Evolutionary conservation across 2,113 vertebrate genomes (phyloP).

Genomic region (Heptranchias perlo): DNA sequence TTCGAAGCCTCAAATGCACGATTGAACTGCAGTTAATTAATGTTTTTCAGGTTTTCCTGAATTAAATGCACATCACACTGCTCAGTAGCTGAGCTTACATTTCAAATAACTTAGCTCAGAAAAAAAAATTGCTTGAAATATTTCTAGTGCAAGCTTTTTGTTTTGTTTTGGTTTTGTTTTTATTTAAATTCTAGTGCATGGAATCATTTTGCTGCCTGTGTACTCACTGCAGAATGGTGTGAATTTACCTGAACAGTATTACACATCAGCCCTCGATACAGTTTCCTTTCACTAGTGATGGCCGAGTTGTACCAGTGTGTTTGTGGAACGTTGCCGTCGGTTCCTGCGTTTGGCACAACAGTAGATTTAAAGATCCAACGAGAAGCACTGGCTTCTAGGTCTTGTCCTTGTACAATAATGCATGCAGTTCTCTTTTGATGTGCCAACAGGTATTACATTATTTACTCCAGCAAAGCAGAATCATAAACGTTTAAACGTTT

Average conservation of each 20-base stretch:
- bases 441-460: background rate
- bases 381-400: background rate
- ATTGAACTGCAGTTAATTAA: slow-evolving; percentile 19
- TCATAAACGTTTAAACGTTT: background rate
- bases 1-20: slow-evolving; percentile 4
- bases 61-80: background rate
- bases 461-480: background rate
- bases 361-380: background rate
- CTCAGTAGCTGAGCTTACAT: background rate
- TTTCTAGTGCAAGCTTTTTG: background rate
- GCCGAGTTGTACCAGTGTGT: background rate
- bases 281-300: background rate
- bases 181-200: background rate
- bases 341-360: background rate
- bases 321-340: background rate
- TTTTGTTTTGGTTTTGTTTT: background rate
- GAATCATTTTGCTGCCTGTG: background rate
- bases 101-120: background rate
- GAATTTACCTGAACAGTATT: background rate
- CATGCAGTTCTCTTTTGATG: background rate
- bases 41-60: slow-evolving; percentile 14
- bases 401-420: background rate
- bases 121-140: background rate
- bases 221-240: background rate
- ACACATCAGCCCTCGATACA: background rate